phyloP scores from a whole-genome alignment of 2,888 invertebrate genomes.

The Philopedon plagiatum region DNA sequence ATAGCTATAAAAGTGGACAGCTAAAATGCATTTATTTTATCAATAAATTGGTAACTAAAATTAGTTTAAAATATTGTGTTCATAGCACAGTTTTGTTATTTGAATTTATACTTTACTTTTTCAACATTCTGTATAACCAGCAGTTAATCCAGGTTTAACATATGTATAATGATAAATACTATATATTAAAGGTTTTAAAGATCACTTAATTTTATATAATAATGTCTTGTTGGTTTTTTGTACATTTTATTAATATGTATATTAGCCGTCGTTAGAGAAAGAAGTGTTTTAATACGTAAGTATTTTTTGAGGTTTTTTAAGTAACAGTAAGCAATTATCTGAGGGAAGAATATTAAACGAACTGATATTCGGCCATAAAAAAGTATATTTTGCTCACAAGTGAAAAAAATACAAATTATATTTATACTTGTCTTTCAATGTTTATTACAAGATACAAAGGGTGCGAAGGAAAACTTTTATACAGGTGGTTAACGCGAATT shows the following conservation, averaged over 20 bases:
- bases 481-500: no score
- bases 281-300: not conserved
- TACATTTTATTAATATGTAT: constrained; percentile 43
- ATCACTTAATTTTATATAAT: constrained; percentile 37
- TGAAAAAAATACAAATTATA: no score
- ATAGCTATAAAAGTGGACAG: no score
- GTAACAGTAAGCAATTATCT: not conserved
- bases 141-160: constrained; percentile 17
- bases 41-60: no score
- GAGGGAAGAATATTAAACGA: not conserved
- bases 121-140: constrained; percentile 20
- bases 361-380: not conserved
- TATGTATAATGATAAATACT: constrained; percentile 33
- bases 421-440: no score
- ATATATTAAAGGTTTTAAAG: constrained; percentile 35
- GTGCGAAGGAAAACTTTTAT: no score
- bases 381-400: no score
- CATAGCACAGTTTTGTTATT: not conserved
- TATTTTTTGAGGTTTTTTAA: not conserved
- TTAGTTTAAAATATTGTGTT: no score
- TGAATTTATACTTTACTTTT: constrained; percentile 1
- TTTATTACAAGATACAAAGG: no score
- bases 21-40: no score
- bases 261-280: not conserved
- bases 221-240: constrained; percentile 43